Base-by-base conservation (phyloP, 2,797 vertebrate species). In the Salarias fasciatus region DNA sequence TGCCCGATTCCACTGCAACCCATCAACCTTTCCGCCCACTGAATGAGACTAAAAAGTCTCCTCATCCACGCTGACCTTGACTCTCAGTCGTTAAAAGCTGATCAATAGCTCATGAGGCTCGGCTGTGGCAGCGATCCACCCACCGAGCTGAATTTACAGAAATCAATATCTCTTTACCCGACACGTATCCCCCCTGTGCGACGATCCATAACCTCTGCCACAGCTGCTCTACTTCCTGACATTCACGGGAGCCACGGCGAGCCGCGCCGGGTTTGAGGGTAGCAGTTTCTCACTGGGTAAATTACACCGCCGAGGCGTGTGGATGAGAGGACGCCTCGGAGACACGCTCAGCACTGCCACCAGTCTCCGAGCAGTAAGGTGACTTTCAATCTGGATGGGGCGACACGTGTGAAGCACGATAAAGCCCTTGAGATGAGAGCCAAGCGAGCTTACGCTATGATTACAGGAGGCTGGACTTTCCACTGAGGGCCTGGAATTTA, bases 41-140 rank as follows among this genome's bases (percentile, higher is more conserved):
- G 11, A 49, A 40, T 71, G 60, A 31, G 62, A 42, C 67, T 43
- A 53, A 54, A 76, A 64, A 61, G 59, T 54, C 73, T 79, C 75
- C 60, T 78, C 80, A 78, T 86, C 80, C 55, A 70, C 58, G 67
- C 75, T 85, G 88, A 89, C 90, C 85, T 91, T 89, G 86, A 88
- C 72, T 73, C 79, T 41, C 75, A 10, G 9, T 11, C 36, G 86
- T 86, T 83, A 60, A 42, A 78, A 76, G 77, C 80, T 73, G 83
- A 90, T 91, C 88, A 68, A 90, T 89, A 84, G 73, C 81, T 83
- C 76, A 80, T 38, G 65, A 82, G 82, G 71, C 63, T 33, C n/a
- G 42, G 64, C 61, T 53, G 75, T 64, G 75, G 78, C 82, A 74
- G 77, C 58, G 9, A 76, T 83, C 77, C 77, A 77, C 84, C 77